Evolutionary conservation across 2,888 invertebrate genomes (phyloP).

Genomic region (Muschampia plurimacula): DNA sequence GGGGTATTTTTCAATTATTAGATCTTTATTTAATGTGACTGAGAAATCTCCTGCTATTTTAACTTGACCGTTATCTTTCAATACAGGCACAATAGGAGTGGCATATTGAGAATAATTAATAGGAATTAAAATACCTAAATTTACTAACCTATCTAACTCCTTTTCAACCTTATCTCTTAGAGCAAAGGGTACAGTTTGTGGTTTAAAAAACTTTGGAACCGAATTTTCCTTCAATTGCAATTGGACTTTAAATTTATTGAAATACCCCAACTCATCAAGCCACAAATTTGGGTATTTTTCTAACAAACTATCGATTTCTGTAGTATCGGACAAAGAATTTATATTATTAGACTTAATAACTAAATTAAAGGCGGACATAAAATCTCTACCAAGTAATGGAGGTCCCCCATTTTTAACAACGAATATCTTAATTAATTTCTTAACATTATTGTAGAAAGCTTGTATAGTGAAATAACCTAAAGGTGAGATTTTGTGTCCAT

Average conservation of each 20-base stretch:
- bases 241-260: slow-evolving; percentile 21
- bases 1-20: slow-evolving; percentile 49
- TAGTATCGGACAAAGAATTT: neutral
- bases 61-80: too few relatives aligned
- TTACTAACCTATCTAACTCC: too few relatives aligned
- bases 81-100: too few relatives aligned
- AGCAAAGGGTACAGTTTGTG: too few relatives aligned
- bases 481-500: slow-evolving; percentile 46
- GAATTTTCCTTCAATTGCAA: slow-evolving; percentile 29
- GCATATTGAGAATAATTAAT: too few relatives aligned
- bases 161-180: too few relatives aligned
- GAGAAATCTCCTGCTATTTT: slow-evolving; percentile 48
- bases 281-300: slow-evolving; percentile 10
- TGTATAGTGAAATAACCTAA: slow-evolving; percentile 2
- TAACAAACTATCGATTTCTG: slow-evolving; percentile 16
- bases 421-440: neutral
- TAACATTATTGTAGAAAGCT: neutral
- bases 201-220: slow-evolving; percentile 36
- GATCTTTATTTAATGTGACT: slow-evolving; percentile 48
- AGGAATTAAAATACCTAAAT: too few relatives aligned
- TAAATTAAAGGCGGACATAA: slow-evolving; percentile 11
- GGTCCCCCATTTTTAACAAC: slow-evolving; percentile 16
- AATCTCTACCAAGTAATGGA: slow-evolving; percentile 19
- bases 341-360: neutral
- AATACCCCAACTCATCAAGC: slow-evolving; percentile 13